Base-by-base conservation (phyloP, 2,113 vertebrate species). In the Trachemys scripta region DNA sequence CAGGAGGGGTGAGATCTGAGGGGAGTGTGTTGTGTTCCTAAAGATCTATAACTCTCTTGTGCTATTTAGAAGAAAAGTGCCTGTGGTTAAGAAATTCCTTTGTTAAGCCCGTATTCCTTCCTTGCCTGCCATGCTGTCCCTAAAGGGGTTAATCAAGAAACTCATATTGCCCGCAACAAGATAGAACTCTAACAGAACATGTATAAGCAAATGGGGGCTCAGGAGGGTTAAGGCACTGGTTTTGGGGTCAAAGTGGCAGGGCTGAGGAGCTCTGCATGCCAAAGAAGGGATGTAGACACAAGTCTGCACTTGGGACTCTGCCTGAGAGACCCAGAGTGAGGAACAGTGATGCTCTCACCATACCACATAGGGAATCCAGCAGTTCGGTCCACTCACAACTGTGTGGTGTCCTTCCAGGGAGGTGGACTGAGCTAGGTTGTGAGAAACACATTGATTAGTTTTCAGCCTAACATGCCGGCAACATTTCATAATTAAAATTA, bases 131-230 rank as follows among this genome's bases (percentile, higher is more conserved):
- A 62, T 13, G 54, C 54, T 54, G 53, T 22, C 5, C 1, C 5
- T 47, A 57, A 45, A 87, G 81, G 20, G 1, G 3, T 91, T 76
- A 78, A 90, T 31, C 42, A 65, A 50, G 53, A 22, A 54, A 54
- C 53, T 54, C 53, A 54, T 53, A 53, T 22, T 47, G n/a, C 35
- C 31, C 42, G 72, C 42, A 76, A 49, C 29, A 94, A 27, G 25
- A 0, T 0, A 4, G 45, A 2, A 0, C 8, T 90, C 75, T 62
- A 53, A 29, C 76, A 72, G 25, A 31, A 8, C 29, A 9, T 8
- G 45, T 42, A 22, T 20, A 82, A 31, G 59, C 95, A 95, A 88
- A n/a, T 80, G 17, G 69, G 75, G 81, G 49, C 87, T 84, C 29
- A 31, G 59, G 81, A 86, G 49, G 4, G 14, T 5, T 1, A 5